Percentiles rank a stretch among this genome's conserved stretches.
Conservation (phyloP, 2,888 invertebrate species). For the Drosophila neotestacea region DNA sequence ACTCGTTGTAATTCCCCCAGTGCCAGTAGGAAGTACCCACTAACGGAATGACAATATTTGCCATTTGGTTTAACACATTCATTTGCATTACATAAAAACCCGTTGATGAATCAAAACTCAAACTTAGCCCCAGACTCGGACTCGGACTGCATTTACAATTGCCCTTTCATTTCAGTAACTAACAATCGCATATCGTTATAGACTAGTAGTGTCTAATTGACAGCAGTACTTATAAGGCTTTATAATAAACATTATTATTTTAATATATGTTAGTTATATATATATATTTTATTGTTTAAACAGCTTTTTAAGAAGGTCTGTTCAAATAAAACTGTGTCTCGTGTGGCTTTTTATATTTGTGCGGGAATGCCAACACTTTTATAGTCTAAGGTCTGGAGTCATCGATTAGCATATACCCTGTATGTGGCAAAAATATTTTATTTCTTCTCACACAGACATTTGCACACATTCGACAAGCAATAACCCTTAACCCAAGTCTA, state of each 20-base stretch:
- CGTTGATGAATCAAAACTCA: constrained; percentile 46
- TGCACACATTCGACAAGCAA: too few species aligned
- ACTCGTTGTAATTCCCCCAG: background rate
- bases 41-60: constrained; percentile 9
- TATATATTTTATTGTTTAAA: constrained; percentile 31
- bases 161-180: too few species aligned
- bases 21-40: constrained; percentile 7
- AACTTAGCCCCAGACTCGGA: background rate
- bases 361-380: background rate
- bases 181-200: background rate
- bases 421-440: background rate
- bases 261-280: background rate
- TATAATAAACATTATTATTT: constrained; percentile 7
- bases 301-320: constrained; percentile 47
- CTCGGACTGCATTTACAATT: background rate
- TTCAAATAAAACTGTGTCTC: constrained; percentile 18
- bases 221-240: background rate
- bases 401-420: background rate
- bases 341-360: background rate
- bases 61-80: constrained; percentile 1
- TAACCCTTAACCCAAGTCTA: background rate
- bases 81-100: constrained; percentile 34
- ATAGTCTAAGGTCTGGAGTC: background rate
- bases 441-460: background rate
- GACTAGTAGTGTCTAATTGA: background rate